A percentile compares a stretch with the other conserved stretches of the same genome.
Evolutionary conservation across 2,797 vertebrate species (phyloP).

Genomic region (Benthosema pterotum): DNA sequence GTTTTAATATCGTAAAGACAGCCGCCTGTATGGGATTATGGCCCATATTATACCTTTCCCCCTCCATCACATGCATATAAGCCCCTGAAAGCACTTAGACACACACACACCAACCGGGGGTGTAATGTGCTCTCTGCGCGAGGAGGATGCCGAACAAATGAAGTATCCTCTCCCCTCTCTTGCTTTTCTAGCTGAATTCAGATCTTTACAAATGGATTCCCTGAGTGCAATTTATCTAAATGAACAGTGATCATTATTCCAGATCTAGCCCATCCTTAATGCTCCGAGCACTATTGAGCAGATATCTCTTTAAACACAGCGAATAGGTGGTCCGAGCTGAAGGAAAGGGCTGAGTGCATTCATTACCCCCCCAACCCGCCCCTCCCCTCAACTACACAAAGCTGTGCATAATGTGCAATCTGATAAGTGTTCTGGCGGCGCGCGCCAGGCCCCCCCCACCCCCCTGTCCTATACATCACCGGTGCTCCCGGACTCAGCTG

Average conservation of each 20-base stretch:
- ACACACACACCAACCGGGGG: no score
- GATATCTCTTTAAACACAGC: conserved; percentile 81
- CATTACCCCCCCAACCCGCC: no score
- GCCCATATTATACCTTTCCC: conserved; percentile 27
- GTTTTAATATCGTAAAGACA: conserved; percentile 46
- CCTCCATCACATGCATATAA: no score
- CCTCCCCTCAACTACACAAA: conserved; percentile 69
- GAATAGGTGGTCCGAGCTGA: conserved; percentile 75
- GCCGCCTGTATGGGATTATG: conserved; percentile 45
- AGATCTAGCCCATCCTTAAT: conserved; percentile 74
- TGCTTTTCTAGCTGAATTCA: conserved; percentile 61
- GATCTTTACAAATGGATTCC: conserved; percentile 75
- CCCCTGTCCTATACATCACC: conserved; percentile 82
- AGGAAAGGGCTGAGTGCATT: conserved; percentile 75
- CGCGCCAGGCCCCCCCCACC: conserved; percentile 45
- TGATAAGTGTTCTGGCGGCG: conserved; percentile 81
- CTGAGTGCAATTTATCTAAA: conserved; percentile 79
- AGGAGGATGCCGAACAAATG: conserved; percentile 50
- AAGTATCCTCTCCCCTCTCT: conserved; percentile 45
- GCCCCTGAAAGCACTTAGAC: conserved; percentile 27
- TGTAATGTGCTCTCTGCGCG: conserved; percentile 30
- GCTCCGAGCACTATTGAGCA: conserved; percentile 72
- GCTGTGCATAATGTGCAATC: conserved; percentile 85
- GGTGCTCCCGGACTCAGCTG: conserved; percentile 86
- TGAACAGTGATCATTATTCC: conserved; percentile 80